Base-by-base conservation (phyloP, 1,140 invertebrate genomes). In the Pseudachorutes palmiensis region DNA sequence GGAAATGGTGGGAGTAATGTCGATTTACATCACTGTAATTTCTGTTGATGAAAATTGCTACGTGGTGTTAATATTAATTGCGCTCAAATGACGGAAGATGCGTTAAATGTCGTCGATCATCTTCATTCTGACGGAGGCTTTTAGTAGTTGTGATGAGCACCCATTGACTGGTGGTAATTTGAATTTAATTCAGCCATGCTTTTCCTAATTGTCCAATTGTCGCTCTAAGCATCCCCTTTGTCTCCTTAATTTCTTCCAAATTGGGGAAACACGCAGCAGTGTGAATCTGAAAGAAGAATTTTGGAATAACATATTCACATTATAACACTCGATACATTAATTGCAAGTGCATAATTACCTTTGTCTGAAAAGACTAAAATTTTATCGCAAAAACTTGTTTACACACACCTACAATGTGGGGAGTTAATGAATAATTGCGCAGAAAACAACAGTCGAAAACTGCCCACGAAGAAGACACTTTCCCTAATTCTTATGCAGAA, bases 331-430 rank as follows among this genome's bases (percentile, higher is more conserved):
- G 9, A 45, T 45, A 45, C 36, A 45, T 19, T 45, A 19, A 45
- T 45, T 45, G 36, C 36, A 45, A 45, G 19, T 45, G 19, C 36
- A 12, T 45, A 45, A 45, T 45, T 45, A 45, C 36, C 19, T 45
- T 45, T 45, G 9, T 45, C 19, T 45, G 19, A 9, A 45, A 45
- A 45, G 19, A 45, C 36, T 12, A 45, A 45, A 45, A 45, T 55
- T 26, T n/a, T n/a, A n/a, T n/a, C n/a, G n/a, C n/a, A n/a, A 55
- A 55, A 55, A 55, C 51, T 55, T 55, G 51, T 55, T 55, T 55
- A 19, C 19, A 5, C 36, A 41, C 36, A 41, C 36, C 36, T 19
- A 41, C 36, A 41, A 41, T 41, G 19, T 5, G 36, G 19, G 19
- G 36, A 41, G 36, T 19, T 41, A n/a, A 5, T 41, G 36, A 41